Evolutionary conservation across 2,888 invertebrate genomes (phyloP).

Genomic region (Netelia fuscicornis): DNA sequence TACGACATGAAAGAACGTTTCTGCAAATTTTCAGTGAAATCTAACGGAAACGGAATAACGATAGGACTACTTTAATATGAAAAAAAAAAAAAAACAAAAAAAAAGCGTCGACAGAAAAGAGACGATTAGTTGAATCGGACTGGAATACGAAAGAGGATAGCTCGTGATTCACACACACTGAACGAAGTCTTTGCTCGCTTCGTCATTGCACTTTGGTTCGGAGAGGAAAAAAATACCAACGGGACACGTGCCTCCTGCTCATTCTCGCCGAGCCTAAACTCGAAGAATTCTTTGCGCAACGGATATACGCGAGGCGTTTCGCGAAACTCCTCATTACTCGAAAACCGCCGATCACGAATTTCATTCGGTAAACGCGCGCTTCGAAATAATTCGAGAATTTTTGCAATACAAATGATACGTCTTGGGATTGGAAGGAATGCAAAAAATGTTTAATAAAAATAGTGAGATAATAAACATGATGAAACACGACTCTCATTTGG

Average conservation of each 20-base stretch:
- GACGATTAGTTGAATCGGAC: not conserved
- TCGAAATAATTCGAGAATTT: slow-evolving; percentile 6
- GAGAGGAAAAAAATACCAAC: slow-evolving; percentile 2
- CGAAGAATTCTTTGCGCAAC: slow-evolving; percentile 60
- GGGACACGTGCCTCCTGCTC: not conserved
- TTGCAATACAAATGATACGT: not conserved
- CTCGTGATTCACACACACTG: slow-evolving; percentile 1
- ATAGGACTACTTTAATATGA: no score
- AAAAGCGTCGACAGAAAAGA: slow-evolving; percentile 20
- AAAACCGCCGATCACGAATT: slow-evolving; percentile 63
- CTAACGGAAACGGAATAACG: no score
- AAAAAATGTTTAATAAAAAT: not conserved
- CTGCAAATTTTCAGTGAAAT: no score
- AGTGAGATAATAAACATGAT: not conserved
- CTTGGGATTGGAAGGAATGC: not conserved
- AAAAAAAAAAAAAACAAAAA: no score
- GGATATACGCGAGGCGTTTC: slow-evolving; percentile 28
- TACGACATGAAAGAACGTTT: no score
- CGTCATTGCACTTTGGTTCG: slow-evolving; percentile 31
- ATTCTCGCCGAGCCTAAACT: not conserved
- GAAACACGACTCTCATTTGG: not conserved
- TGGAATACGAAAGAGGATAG: slow-evolving; percentile 35
- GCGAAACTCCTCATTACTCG: slow-evolving; percentile 54
- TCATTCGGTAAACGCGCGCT: slow-evolving; percentile 26
- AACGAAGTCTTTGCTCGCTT: slow-evolving; percentile 10